A percentile compares a stretch with the other conserved stretches of the same genome.
phyloP scores from a whole-genome alignment of 2,888 invertebrate genomes.

The Magallana nippona region DNA sequence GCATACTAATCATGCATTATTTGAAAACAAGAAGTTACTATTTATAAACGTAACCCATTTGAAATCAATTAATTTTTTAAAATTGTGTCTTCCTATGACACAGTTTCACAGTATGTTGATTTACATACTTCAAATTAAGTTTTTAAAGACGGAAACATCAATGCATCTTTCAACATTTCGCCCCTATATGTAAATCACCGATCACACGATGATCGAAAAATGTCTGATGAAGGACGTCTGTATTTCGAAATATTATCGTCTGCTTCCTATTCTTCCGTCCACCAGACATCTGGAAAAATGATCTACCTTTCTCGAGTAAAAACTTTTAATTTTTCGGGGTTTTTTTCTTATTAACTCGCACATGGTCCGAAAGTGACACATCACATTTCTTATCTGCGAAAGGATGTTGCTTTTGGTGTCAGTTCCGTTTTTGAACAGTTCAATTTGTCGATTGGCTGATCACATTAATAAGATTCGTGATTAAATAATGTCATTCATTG shows the following conservation, averaged over 20 bases:
- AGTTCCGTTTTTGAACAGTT: conserved; percentile 41
- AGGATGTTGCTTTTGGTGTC: conserved; percentile 38
- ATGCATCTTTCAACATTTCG: background rate
- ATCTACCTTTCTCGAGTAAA: background rate
- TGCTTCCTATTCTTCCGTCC: background rate
- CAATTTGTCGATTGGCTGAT: conserved; percentile 51
- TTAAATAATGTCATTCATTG: conserved; percentile 46
- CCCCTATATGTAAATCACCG: background rate
- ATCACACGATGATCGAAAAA: background rate
- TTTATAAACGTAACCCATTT: too few relatives aligned
- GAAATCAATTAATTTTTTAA: too few relatives aligned
- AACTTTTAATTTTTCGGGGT: too few relatives aligned
- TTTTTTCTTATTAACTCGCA: conserved; percentile 1
- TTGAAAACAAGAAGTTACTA: too few relatives aligned
- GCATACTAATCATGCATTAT: too few relatives aligned
- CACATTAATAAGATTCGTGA: conserved; percentile 48
- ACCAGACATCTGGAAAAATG: conserved; percentile 4
- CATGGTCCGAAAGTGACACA: conserved; percentile 26
- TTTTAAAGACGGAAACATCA: background rate
- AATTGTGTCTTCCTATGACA: too few relatives aligned
- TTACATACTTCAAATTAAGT: background rate
- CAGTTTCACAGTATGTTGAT: background rate
- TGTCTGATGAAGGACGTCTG: background rate
- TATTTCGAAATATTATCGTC: background rate
- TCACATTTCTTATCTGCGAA: conserved; percentile 31